phyloP scores from a whole-genome alignment of 2,113 vertebrate genomes.

The Sturnira hondurensis region DNA sequence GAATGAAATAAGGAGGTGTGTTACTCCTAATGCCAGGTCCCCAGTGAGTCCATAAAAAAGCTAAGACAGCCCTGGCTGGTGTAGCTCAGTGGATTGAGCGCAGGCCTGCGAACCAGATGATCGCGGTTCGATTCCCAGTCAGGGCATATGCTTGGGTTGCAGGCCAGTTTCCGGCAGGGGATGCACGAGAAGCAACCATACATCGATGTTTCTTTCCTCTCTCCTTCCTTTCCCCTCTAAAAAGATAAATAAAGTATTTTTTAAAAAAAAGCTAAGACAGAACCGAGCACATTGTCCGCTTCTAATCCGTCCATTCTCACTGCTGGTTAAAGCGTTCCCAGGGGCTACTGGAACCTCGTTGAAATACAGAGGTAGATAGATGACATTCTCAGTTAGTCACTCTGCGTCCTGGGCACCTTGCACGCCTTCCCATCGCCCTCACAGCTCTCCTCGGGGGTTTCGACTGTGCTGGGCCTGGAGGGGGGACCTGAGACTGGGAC shows the following conservation, averaged over 20 bases:
- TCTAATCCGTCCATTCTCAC: background rate
- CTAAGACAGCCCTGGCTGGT: too few relatives aligned
- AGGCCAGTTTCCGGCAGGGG: too few relatives aligned
- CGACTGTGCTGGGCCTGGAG: background rate
- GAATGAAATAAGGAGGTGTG: background rate
- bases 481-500: fast-evolving
- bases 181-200: too few relatives aligned
- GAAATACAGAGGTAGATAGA: slow-evolving; percentile 25
- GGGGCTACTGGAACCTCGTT: background rate
- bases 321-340: background rate
- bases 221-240: too few relatives aligned
- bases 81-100: too few relatives aligned
- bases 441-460: background rate
- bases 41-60: background rate
- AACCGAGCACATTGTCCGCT: background rate
- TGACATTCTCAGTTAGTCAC: background rate
- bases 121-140: too few relatives aligned
- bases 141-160: too few relatives aligned
- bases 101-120: too few relatives aligned
- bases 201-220: too few relatives aligned
- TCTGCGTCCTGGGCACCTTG: background rate
- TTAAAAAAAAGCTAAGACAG: background rate
- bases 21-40: background rate
- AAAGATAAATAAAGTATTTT: too few relatives aligned
- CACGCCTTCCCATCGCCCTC: background rate